phyloP scores from a whole-genome alignment of 2,113 vertebrate genomes.

The Burhinus oedicnemus region DNA sequence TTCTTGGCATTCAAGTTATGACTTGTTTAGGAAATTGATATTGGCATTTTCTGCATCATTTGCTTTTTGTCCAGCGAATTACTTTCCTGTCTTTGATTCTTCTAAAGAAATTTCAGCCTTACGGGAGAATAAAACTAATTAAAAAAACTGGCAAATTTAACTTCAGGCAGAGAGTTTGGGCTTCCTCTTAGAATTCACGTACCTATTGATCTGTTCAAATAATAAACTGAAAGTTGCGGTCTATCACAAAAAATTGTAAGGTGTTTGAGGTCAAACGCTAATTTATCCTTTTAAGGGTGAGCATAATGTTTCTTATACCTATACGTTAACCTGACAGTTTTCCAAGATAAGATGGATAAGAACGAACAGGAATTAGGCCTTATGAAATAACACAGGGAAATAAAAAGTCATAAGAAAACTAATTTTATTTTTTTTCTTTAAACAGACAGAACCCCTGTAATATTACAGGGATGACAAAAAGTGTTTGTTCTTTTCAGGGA shows the following conservation, averaged over 20 bases:
- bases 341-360: neutral
- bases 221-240: slow-evolving; percentile 47
- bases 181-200: slow-evolving; percentile 58
- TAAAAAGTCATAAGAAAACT: neutral
- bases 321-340: neutral
- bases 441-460: neutral
- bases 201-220: slow-evolving; percentile 71
- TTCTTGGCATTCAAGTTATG: slow-evolving; percentile 63
- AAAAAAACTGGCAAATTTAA: slow-evolving; percentile 61
- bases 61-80: slow-evolving; percentile 63
- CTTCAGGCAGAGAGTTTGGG: slow-evolving; percentile 34
- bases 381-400: neutral
- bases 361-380: neutral
- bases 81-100: slow-evolving; percentile 46
- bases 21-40: slow-evolving; percentile 76
- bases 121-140: slow-evolving; percentile 64
- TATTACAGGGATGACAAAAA: neutral
- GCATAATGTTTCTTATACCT: neutral
- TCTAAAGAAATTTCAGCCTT: slow-evolving; percentile 50
- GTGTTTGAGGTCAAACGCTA: neutral
- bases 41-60: slow-evolving; percentile 76
- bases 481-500: neutral
- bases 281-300: neutral
- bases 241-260: neutral
- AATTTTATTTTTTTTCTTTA: neutral